A percentile compares a stretch with the other conserved stretches of the same genome.
These are phyloP conservation scores for Spialia ferax DNA, from an alignment of 2,888 invertebrate species.

Conservation along the genomic window DNA sequence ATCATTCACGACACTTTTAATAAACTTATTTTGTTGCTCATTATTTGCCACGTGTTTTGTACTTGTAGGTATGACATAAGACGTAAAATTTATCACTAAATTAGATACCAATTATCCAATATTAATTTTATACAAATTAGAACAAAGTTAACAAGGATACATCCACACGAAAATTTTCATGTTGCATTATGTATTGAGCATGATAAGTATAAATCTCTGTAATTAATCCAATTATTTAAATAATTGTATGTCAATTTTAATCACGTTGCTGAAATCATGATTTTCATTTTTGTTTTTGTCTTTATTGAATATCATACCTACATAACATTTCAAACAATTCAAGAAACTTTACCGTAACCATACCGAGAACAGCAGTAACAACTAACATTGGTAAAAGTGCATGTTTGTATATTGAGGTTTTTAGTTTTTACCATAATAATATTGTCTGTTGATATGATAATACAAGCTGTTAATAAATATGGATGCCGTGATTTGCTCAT, in stretches of 20 bases:
- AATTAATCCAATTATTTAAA: background rate
- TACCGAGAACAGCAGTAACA: constrained; percentile 49
- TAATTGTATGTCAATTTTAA: too few species aligned
- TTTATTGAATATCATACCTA: constrained; percentile 19
- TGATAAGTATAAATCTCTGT: background rate
- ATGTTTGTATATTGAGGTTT: constrained; percentile 46
- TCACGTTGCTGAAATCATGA: too few species aligned
- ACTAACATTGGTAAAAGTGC: constrained; percentile 61
- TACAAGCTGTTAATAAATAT: constrained; percentile 32
- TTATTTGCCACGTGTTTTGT: constrained; percentile 8
- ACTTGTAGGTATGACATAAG: constrained; percentile 27
- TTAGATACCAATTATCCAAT: background rate
- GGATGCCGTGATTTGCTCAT: background rate
- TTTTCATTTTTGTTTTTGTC: background rate
- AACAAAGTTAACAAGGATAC: background rate
- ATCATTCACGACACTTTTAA: constrained; percentile 43
- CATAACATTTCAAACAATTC: constrained; percentile 4
- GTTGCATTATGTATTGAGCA: too few species aligned
- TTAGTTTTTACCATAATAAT: constrained; percentile 41
- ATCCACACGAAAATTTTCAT: background rate
- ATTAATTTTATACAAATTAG: background rate
- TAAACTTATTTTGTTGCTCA: constrained; percentile 16
- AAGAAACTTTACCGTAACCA: constrained; percentile 23
- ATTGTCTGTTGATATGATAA: constrained; percentile 47
- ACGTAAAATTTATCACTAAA: background rate